Evolutionary conservation across 2,888 invertebrate species (phyloP), one percentile per base, ranked within the genome.

Genomic region (Acleris sparsana): DNA sequence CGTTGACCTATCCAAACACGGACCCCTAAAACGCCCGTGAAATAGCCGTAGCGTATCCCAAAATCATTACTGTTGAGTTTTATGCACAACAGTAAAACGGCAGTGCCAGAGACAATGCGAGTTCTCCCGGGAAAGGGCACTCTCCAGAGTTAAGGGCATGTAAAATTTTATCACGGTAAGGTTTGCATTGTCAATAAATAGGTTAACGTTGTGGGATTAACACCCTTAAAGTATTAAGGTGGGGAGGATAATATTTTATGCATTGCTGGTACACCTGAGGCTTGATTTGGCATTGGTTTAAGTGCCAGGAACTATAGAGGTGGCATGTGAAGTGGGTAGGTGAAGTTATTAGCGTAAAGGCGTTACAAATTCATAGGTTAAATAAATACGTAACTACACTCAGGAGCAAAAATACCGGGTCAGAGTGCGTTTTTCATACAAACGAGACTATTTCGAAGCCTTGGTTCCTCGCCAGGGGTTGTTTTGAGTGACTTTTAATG

Each of bases 101-200:
- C 18, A 59, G 20, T 52, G 51, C 51, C 29, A 60, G 53, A 62
- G 66, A 66, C 62, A 66, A 66, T 48, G 61, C 53, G 22, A 18
- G 18, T 13, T 11, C 39, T 46, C 18, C 25, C 18, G 56, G 60
- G 49, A 44, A 56, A 20, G 65, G 65, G 43, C 56, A 56, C 65
- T 64, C 33, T 11, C 18, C 49, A 33, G 53, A 65, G 66, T 66
- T 57, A 66, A 25, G 53, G 62, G 52, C 52, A 17, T 62, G 57
- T 66, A 48, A 66, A 66, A 62, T 62, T 66, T 66, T 66, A 62
- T 66, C 51, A 49, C 59, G 57, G 61, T 56, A 52, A 61, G 61
- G 66, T 62, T 61, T 57, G 56, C 66, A 66, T 66, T 57, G 66
- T 57, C 66, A 48, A 66, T 66, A 66, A 66, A 66, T 66, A 62